A percentile compares a stretch with the other conserved stretches of the same genome.
phyloP scores from a whole-genome alignment of 2,113 vertebrate genomes.

The Oceanodroma tethys region DNA sequence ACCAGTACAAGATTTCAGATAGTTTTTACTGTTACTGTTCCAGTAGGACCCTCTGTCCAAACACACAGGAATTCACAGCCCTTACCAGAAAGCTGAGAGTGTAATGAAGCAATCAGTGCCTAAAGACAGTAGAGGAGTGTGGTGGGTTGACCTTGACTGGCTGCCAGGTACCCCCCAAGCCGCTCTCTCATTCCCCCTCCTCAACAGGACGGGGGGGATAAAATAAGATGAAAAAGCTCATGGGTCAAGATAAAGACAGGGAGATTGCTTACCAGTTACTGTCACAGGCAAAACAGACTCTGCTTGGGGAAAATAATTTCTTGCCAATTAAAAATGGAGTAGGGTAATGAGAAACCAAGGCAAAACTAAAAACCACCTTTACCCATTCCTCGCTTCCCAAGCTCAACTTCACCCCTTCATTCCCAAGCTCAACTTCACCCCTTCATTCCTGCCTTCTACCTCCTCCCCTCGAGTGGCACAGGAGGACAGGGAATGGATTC shows the following conservation, averaged over 20 bases:
- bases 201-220: neutral
- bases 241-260: neutral
- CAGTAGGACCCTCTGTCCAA: neutral
- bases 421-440: too few species aligned
- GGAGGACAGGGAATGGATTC: neutral
- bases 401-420: neutral
- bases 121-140: neutral
- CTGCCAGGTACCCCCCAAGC: neutral
- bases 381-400: neutral
- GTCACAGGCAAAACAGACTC: neutral
- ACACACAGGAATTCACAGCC: neutral
- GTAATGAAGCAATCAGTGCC: neutral
- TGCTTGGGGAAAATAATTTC: neutral
- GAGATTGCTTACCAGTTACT: neutral
- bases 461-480: fast-evolving
- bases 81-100: neutral
- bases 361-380: neutral
- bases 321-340: neutral
- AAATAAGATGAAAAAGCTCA: neutral
- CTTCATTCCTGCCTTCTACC: fast-evolving
- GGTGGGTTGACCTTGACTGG: neutral
- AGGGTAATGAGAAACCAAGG: neutral
- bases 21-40: neutral
- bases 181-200: fast-evolving
- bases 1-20: neutral